Percentiles rank a stretch among this genome's conserved stretches.
Evolutionary conservation across 2,888 invertebrate genomes (phyloP).

Genomic region (Erebia palarica): DNA sequence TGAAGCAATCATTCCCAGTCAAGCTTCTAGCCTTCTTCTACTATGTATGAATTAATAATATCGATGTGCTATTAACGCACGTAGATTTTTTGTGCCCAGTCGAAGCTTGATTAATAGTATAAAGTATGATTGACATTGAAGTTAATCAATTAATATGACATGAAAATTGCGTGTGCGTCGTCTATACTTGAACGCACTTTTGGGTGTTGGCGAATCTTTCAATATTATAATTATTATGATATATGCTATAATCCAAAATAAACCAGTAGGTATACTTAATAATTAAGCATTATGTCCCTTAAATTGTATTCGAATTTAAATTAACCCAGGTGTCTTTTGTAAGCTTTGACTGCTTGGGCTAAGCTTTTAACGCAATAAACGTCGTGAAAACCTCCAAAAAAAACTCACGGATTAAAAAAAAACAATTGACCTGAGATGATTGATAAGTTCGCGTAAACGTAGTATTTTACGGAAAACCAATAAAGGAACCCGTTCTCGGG

Average conservation of each 20-base stretch:
- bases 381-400: not conserved
- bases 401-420: not conserved
- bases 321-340: not conserved
- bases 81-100: constrained; percentile 7
- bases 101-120: not conserved
- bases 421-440: constrained; percentile 17
- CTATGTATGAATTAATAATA: constrained; percentile 13
- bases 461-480: constrained; percentile 45
- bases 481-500: constrained; percentile 59
- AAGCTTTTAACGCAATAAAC: not conserved
- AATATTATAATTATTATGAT: no score
- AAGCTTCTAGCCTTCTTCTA: not conserved
- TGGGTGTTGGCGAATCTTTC: no score
- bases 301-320: not conserved
- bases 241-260: not conserved
- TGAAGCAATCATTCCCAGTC: constrained; percentile 38
- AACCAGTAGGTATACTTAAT: not conserved
- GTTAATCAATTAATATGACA: not conserved
- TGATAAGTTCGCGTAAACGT: constrained; percentile 48
- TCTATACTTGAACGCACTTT: not conserved
- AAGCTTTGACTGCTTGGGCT: not conserved
- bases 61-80: constrained; percentile 10
- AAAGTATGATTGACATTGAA: constrained; percentile 10
- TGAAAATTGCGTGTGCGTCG: not conserved
- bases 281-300: not conserved